Conservation (phyloP, 2,797 vertebrate genomes). For the Crenichthys baileyi region DNA sequence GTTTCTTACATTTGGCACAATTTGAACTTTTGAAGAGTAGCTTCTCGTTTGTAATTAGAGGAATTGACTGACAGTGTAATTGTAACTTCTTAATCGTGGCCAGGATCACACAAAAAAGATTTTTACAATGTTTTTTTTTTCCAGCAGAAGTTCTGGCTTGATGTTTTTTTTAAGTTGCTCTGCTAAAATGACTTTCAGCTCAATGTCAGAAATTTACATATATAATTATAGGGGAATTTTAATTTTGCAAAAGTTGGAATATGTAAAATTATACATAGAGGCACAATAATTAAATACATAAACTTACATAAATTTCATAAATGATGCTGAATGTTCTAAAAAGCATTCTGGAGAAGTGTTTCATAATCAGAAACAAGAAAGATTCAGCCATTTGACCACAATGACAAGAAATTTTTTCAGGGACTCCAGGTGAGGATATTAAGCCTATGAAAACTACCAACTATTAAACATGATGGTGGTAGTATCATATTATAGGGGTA, state of each 20-base stretch:
- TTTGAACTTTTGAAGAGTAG: constrained; percentile 35
- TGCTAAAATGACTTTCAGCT: neutral
- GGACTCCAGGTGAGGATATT: neutral
- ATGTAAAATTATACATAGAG: neutral
- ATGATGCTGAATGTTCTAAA: no score
- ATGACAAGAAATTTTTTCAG: neutral
- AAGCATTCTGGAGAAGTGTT: no score
- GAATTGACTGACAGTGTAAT: constrained; percentile 53
- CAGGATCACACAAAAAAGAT: constrained; percentile 26
- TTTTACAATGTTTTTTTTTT: constrained; percentile 20
- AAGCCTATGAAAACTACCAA: neutral
- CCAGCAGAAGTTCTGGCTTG: constrained; percentile 31
- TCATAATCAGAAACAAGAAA: no score
- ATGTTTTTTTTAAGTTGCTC: constrained; percentile 22
- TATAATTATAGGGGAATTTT: neutral
- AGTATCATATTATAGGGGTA: neutral
- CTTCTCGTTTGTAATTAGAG: constrained; percentile 60
- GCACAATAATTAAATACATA: neutral
- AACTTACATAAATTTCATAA: no score
- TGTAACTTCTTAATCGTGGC: constrained; percentile 61
- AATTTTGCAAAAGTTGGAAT: neutral
- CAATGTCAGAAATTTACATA: neutral
- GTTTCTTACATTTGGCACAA: constrained; percentile 47
- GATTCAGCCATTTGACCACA: neutral
- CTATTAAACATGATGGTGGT: neutral